A percentile compares a stretch with the other conserved stretches of the same genome.
These are phyloP conservation scores for Dicyrtomina minuta DNA, from an alignment of 2,888 invertebrate genomes.

Conservation along the genomic window DNA sequence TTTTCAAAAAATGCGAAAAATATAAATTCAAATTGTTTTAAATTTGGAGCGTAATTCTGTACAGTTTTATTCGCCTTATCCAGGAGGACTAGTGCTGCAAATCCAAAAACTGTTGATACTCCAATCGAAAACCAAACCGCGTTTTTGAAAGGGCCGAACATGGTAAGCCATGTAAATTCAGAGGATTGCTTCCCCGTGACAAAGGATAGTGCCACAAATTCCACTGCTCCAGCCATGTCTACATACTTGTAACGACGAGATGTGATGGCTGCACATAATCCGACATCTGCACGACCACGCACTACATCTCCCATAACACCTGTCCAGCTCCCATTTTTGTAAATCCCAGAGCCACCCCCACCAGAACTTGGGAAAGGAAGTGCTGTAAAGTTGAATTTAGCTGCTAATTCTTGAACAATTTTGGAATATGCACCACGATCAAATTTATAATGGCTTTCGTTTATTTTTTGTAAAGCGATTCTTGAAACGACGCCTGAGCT, in stretches of 20 bases:
- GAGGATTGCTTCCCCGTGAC: background rate
- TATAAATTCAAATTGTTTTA: background rate
- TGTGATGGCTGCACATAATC: slow-evolving; percentile 5
- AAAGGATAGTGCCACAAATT: slow-evolving; percentile 4
- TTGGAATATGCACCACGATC: background rate
- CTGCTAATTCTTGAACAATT: background rate
- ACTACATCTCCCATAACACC: slow-evolving; percentile 14
- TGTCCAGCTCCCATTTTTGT: slow-evolving; percentile 5
- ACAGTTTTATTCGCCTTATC: no score
- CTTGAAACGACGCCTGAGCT: background rate
- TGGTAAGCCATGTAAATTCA: background rate
- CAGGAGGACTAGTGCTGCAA: no score
- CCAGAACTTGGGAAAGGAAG: background rate
- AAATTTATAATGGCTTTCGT: background rate
- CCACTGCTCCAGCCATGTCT: background rate
- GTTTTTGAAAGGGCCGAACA: background rate
- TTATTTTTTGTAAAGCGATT: background rate
- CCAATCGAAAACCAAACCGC: background rate
- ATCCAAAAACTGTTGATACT: background rate
- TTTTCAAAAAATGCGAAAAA: slow-evolving; percentile 7
- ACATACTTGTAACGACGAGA: slow-evolving; percentile 1
- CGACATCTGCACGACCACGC: background rate
- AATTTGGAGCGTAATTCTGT: background rate
- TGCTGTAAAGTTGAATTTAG: background rate
- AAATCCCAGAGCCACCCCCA: slow-evolving; percentile 7